Evolutionary conservation across 2,888 invertebrate species (phyloP).

Genomic region (Clivina fossor): DNA sequence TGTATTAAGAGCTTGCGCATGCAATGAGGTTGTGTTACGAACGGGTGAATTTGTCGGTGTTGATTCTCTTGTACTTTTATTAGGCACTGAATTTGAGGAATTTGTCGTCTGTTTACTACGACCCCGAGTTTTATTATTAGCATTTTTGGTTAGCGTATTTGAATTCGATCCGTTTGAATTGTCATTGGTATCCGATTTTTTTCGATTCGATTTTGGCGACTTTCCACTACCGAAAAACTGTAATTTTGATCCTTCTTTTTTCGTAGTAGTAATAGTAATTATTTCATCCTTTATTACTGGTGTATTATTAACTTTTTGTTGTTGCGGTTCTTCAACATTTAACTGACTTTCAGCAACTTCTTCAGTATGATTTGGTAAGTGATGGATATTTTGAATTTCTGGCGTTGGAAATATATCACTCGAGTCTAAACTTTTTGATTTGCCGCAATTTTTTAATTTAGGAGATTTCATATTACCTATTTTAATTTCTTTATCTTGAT

Average conservation of each 20-base stretch:
- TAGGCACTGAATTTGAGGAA: conserved; percentile 31
- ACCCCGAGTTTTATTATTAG: conserved; percentile 42
- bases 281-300: conserved; percentile 21
- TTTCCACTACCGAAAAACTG: conserved; percentile 50
- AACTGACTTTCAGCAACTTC: conserved; percentile 48
- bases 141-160: conserved; percentile 29
- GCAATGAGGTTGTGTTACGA: conserved; percentile 47
- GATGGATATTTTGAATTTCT: conserved; percentile 40
- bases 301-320: conserved; percentile 2
- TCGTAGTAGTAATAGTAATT: conserved; percentile 35
- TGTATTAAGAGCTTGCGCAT: conserved; percentile 60
- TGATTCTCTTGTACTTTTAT: conserved; percentile 29
- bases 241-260: conserved; percentile 47
- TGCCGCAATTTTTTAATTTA: conserved; percentile 69
- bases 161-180: conserved; percentile 31
- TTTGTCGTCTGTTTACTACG: conserved; percentile 44
- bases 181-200: conserved; percentile 46
- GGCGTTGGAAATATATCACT: conserved; percentile 71
- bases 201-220: conserved; percentile 51
- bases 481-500: conserved; percentile 41
- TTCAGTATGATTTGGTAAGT: conserved; percentile 43
- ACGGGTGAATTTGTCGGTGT: conserved; percentile 35
- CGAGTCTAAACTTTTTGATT: conserved; percentile 83
- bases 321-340: conserved; percentile 41
- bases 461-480: conserved; percentile 52